Percentiles rank a stretch among this genome's conserved stretches.
Evolutionary conservation across 2,888 invertebrate genomes (phyloP).

Genomic region (Tenthredo distinguenda): DNA sequence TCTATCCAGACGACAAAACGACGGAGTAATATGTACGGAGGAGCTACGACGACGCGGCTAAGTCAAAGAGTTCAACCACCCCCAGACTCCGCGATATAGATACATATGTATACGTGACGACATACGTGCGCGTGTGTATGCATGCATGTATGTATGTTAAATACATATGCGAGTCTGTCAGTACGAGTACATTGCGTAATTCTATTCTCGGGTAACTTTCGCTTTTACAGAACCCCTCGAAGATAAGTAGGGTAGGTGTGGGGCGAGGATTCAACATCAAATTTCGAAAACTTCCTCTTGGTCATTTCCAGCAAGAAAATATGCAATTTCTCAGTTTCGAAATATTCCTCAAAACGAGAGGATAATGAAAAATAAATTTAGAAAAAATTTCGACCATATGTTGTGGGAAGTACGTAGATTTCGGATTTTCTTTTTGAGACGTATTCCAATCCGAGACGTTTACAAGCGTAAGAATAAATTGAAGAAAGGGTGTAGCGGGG

Average conservation of each 20-base stretch:
- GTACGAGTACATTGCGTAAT: neutral
- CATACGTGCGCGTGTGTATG: neutral
- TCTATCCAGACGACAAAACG: neutral
- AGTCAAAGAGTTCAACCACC: constrained; percentile 27
- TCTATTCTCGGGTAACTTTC: neutral
- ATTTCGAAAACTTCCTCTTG: neutral
- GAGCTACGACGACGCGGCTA: neutral
- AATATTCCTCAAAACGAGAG: too few relatives aligned
- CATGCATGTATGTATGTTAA: neutral
- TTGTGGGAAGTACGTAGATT: too few relatives aligned
- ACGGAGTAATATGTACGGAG: neutral
- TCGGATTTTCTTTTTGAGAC: too few relatives aligned
- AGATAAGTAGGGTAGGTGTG: neutral
- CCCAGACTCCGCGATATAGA: neutral
- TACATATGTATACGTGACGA: neutral
- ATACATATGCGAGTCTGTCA: neutral
- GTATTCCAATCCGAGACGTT: too few relatives aligned
- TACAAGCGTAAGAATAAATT: neutral
- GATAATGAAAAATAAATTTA: too few relatives aligned
- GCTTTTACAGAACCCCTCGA: neutral
- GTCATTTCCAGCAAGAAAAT: too few relatives aligned
- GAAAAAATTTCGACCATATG: too few relatives aligned
- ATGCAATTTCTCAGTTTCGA: neutral
- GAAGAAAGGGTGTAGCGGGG: neutral
- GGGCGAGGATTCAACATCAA: neutral